Conservation (phyloP, 2,797 vertebrate species). For the Rousettus madagascariensis region DNA sequence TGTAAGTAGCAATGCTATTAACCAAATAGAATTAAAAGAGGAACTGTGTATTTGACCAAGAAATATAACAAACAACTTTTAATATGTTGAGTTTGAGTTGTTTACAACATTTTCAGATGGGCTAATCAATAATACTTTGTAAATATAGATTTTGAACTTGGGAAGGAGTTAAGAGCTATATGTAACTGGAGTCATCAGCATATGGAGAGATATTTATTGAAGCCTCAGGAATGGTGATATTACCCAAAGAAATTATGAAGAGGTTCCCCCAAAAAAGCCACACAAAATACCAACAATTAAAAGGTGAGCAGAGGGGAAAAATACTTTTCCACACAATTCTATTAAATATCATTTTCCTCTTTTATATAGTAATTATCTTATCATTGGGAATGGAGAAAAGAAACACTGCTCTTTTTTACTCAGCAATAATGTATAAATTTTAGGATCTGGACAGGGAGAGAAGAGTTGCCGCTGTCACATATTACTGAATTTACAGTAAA, state of each 20-base stretch:
- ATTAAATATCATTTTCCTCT: not conserved
- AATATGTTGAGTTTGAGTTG: not conserved
- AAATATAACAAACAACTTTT: not conserved
- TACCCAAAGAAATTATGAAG: not conserved
- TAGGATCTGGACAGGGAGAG: not conserved
- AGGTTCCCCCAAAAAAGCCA: not conserved
- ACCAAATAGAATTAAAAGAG: not conserved
- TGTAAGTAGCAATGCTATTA: not conserved
- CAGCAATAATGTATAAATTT: not conserved
- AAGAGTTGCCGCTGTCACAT: not conserved
- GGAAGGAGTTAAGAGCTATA: not conserved
- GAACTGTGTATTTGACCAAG: not conserved
- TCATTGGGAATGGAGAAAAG: not conserved
- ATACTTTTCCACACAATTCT: not conserved
- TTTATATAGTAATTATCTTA: not conserved
- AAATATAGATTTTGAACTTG: not conserved
- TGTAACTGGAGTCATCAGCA: not conserved
- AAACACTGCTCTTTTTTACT: not conserved
- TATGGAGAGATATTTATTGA: not conserved
- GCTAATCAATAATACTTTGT: not conserved
- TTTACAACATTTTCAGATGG: not conserved
- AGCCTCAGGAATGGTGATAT: not conserved
- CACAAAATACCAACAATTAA: conserved; percentile 18
- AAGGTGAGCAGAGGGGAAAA: not conserved
- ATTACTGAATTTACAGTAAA: conserved; percentile 31